These are phyloP conservation scores for Psylliodes chrysocephalus DNA, from an alignment of 2,888 invertebrate genomes.

Conservation along the genomic window DNA sequence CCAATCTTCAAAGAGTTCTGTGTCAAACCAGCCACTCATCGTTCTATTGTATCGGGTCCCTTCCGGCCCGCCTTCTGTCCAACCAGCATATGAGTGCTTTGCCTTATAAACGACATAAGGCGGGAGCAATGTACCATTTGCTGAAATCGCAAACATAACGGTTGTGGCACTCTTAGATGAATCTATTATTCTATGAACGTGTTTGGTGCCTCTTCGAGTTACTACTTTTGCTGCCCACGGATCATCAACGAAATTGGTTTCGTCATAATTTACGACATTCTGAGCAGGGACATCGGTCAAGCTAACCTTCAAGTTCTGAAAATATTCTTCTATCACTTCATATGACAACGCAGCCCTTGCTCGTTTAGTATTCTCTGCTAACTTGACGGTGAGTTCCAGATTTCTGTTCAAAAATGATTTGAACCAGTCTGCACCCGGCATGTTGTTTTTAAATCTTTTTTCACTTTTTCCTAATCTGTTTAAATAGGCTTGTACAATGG, in stretches of 20 bases:
- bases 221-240: conserved; percentile 43
- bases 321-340: conserved; percentile 25
- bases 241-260: conserved; percentile 35
- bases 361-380: conserved; percentile 22
- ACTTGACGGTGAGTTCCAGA: not conserved
- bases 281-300: conserved; percentile 23
- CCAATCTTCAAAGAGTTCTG: conserved; percentile 46
- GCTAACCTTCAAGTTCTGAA: too few relatives aligned
- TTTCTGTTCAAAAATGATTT: not conserved
- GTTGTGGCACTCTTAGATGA: conserved; percentile 31
- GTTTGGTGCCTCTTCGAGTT: conserved; percentile 27
- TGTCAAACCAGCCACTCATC: conserved; percentile 49
- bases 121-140: conserved; percentile 30
- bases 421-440: conserved; percentile 23
- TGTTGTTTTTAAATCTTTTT: conserved; percentile 26
- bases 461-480: too few relatives aligned
- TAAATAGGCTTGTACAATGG: too few relatives aligned
- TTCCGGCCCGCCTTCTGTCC: conserved; percentile 50
- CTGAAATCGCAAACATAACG: conserved; percentile 31
- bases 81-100: conserved; percentile 50
- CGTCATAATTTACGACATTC: conserved; percentile 36
- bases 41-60: conserved; percentile 51
- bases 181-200: conserved; percentile 46
- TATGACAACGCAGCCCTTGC: conserved; percentile 11
- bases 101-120: conserved; percentile 51